phyloP scores from a whole-genome alignment of 2,888 invertebrate species.

The Corbicula japonica region DNA sequence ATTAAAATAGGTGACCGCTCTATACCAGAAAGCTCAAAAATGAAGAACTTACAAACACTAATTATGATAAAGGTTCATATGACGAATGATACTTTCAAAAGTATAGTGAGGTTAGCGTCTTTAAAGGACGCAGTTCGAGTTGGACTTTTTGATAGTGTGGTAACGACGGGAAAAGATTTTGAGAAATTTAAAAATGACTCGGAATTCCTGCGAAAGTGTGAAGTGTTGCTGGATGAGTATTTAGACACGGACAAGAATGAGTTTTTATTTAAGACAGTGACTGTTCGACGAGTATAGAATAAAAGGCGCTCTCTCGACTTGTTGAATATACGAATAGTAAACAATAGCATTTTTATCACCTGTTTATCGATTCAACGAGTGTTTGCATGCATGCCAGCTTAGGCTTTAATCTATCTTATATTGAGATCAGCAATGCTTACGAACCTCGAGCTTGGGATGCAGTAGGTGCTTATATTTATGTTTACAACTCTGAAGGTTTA shows the following conservation, averaged over 20 bases:
- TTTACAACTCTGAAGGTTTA: too few relatives aligned
- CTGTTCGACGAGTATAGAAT: too few relatives aligned
- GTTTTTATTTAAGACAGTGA: constrained; percentile 3
- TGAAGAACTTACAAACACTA: not conserved
- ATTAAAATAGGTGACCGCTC: not conserved
- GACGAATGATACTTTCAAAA: not conserved
- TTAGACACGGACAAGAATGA: not conserved
- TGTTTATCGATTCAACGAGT: too few relatives aligned
- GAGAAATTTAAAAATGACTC: not conserved
- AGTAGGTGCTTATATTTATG: too few relatives aligned
- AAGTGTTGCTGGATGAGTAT: constrained; percentile 3
- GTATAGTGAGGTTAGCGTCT: not conserved
- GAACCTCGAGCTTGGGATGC: too few relatives aligned
- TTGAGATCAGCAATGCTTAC: too few relatives aligned
- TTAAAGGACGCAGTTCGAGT: not conserved
- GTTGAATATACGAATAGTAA: too few relatives aligned
- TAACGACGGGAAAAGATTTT: too few relatives aligned
- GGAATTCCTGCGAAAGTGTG: not conserved
- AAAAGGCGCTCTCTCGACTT: too few relatives aligned
- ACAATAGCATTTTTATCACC: too few relatives aligned
- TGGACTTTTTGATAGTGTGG: not conserved
- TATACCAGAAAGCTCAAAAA: not conserved
- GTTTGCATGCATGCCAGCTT: too few relatives aligned
- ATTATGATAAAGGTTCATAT: not conserved
- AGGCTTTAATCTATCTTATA: too few relatives aligned